Evolutionary conservation across 2,113 vertebrate genomes (phyloP).

Genomic region (Harpagus bidentatus): DNA sequence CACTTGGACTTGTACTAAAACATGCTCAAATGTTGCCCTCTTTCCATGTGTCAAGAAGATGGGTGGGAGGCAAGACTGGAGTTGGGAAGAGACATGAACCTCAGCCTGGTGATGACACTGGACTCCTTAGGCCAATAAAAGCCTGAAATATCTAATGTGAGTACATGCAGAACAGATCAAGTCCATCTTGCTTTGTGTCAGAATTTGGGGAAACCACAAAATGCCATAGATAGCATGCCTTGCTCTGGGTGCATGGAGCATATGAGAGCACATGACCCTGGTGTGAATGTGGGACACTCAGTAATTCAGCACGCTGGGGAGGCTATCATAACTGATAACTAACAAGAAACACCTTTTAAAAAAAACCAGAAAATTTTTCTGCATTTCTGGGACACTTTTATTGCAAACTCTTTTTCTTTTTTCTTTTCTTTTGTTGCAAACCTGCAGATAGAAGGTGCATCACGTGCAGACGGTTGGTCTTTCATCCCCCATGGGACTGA

Average conservation of each 20-base stretch:
- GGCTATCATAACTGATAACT: background rate
- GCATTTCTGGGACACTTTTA: background rate
- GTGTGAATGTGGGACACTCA: background rate
- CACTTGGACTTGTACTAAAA: background rate
- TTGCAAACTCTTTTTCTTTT: background rate
- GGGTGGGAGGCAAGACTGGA: background rate
- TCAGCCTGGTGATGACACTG: background rate
- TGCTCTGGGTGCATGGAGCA: background rate
- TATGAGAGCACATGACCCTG: background rate
- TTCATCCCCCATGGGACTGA: background rate
- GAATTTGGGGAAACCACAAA: background rate
- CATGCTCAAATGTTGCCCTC: background rate
- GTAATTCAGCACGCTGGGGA: background rate
- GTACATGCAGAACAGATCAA: background rate
- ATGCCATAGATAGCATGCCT: background rate
- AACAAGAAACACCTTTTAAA: background rate
- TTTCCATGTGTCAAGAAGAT: background rate
- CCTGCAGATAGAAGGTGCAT: background rate
- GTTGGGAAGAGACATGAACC: background rate
- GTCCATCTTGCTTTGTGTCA: background rate
- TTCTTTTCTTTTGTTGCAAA: background rate
- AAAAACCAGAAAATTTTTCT: background rate
- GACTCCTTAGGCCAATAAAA: background rate
- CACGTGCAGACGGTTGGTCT: fast-evolving
- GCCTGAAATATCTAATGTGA: background rate